Base-by-base conservation (phyloP, 2,888 invertebrate genomes). In the Altica lythri region DNA sequence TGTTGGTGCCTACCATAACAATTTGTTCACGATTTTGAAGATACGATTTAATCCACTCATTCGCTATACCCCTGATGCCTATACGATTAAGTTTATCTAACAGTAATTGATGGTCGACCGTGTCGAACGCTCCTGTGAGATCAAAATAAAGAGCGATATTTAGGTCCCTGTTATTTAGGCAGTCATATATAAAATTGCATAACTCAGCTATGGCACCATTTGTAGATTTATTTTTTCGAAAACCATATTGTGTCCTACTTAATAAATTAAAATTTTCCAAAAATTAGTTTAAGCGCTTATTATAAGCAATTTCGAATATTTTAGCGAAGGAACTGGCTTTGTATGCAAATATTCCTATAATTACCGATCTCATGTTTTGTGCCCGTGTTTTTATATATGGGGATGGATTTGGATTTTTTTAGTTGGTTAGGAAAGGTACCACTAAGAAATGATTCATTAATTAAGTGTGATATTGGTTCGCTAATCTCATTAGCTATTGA, bases 281-380 rank as follows among this genome's bases (percentile, higher is more conserved):
- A 32, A 34, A 34, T n/a, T n/a, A n/a, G 19, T 34, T 30, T 17
- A 44, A 44, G 29, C 44, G 14, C 18, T 30, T 44, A 17, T 30
- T 44, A 30, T 30, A 43, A 13, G 27, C 43, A 29, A 44, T 44
- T 32, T 45, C 34, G 10, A 45, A 32, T 17, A 32, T 45, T 34
- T 45, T 32, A 32, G 34, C 45, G 18, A 45, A n/a, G n/a, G n/a
- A n/a, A 4, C 19, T 45, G 32, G 32, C 19, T 45, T 13, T 45
- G 45, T 34, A 34, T 18, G 34, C 45, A 45, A 34, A 34, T 45
- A 14, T 45, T 45, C 18, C 45, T 45, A 13, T 45, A 45, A 19
- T 45, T 45, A 18, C 12, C 19, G 10, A 34, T 32, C 17, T 45
- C 34, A 10, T 32, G 17, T 34, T 10, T 34, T 18, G 45, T 34